Evolutionary conservation across 1,140 invertebrate genomes (phyloP), one percentile per base, ranked within the genome.

Genomic region (Bombus soroeensis): DNA sequence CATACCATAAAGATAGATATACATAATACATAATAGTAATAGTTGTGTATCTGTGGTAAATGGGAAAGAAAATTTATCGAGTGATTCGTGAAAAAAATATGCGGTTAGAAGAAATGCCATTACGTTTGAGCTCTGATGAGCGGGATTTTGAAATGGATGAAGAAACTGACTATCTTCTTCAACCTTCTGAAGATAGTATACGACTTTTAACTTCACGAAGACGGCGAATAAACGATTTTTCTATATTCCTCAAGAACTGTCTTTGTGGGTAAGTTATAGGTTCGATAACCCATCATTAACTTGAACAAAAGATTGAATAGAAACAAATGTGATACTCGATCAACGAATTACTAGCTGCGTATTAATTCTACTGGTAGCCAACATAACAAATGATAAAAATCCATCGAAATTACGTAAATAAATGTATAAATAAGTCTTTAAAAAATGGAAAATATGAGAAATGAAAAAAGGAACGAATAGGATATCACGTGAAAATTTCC

Each of bases 131-230:
- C 84, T 95, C 95, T 83, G 95, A 96, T 37, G 95, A 95, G 92
- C 95, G 95, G 91, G 95, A 96, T 91, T 97, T 97, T 94, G 96
- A 97, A 93, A 96, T 96, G 95, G 96, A 96, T 87, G 96, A 97
- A 90, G 96, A 96, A 92, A 96, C 96, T 47, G 96, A 97, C 89
- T 96, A 96, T 94, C 95, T 97, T 85, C 93, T 97, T 78, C 96
- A 95, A 76, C 95, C 96, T 59, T 90, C 95, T 28, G 93, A 95
- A 83, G 92, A 94, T 87, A 94, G 92, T 89, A 93, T 94, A 59
- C 85, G 93, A 37, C 90, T 94, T 25, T 85, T 94, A 59, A 90
- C 93, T 10, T 89, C 84, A 25, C 90, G 91, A 80, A 94, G 93
- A 71, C 90, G 93, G 73, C 91, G 92, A 80, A 88, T 94, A 25